phyloP scores from a whole-genome alignment of 2,113 vertebrate genomes.

The Astur gentilis region DNA sequence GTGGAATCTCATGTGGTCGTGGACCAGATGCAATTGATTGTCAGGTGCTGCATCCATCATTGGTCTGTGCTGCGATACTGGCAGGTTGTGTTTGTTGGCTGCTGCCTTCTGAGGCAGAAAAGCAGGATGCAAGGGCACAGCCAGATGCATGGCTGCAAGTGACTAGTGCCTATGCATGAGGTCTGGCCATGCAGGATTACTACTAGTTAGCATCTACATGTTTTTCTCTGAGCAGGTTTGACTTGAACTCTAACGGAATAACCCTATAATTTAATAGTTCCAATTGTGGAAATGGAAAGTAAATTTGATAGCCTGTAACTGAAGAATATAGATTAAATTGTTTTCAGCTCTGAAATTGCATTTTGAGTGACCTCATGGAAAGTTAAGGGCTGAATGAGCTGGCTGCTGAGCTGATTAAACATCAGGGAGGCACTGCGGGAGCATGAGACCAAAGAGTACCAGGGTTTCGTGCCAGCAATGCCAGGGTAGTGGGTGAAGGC shows the following conservation, averaged over 20 bases:
- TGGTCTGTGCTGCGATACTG: background rate
- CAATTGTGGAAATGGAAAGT: background rate
- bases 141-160: fast-evolving
- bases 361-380: background rate
- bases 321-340: background rate
- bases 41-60: background rate
- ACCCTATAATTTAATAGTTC: background rate
- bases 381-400: fast-evolving
- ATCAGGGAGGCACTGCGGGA: background rate
- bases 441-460: background rate
- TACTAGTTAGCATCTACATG: fast-evolving
- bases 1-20: background rate
- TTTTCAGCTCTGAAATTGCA: background rate
- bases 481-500: no score
- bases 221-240: background rate
- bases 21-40: background rate
- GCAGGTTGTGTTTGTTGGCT: background rate
- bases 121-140: fast-evolving
- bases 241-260: background rate
- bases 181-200: background rate
- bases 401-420: fast-evolving
- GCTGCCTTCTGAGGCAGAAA: background rate
- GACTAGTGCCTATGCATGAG: fast-evolving
- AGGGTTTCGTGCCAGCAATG: background rate
- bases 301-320: background rate